phyloP scores from a whole-genome alignment of 2,797 vertebrate species.

The Coendou prehensilis region DNA sequence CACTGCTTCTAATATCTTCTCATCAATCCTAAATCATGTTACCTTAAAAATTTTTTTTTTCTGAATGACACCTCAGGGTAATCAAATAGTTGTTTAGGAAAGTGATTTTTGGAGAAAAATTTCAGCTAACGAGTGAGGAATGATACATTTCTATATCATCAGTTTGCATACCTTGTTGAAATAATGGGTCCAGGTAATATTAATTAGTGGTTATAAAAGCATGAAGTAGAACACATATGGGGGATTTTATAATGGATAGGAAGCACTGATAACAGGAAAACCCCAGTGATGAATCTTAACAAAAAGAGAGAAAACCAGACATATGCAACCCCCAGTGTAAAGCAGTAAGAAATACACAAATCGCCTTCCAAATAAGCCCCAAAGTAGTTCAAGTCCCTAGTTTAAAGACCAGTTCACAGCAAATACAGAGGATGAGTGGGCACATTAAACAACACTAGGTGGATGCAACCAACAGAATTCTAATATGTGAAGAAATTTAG shows the following conservation, averaged over 20 bases:
- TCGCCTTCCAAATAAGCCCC: neutral
- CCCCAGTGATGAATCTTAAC: neutral
- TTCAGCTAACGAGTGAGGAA: neutral
- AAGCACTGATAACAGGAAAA: neutral
- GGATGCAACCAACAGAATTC: neutral
- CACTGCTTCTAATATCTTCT: neutral
- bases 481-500: neutral
- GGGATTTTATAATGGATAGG: neutral
- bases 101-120: conserved; percentile 53
- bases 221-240: neutral
- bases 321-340: neutral
- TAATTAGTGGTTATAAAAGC: conserved; percentile 29
- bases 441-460: neutral
- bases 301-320: neutral
- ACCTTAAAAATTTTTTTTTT: neutral
- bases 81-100: conserved; percentile 31
- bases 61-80: neutral
- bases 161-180: neutral
- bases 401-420: neutral
- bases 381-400: neutral
- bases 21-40: neutral
- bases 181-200: neutral
- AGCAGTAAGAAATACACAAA: neutral
- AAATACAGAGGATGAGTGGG: neutral
- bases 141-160: neutral